Evolutionary conservation across 2,113 vertebrate genomes (phyloP).

Genomic region (Pao palembangensis): DNA sequence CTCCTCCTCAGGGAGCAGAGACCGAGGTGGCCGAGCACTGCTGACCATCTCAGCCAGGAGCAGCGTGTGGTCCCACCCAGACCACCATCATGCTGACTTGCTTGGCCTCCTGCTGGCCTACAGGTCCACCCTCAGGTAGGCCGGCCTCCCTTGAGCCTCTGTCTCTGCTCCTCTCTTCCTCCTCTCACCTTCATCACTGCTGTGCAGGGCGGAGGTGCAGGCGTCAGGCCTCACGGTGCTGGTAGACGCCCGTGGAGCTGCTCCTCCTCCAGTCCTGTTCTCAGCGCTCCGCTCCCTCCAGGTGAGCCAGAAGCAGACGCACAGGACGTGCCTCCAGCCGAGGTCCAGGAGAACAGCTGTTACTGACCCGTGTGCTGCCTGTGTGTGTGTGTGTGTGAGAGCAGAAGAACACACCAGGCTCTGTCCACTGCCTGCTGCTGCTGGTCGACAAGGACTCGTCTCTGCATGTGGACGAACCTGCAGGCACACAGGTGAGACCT

Average conservation of each 20-base stretch:
- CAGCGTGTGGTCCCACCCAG: slow-evolving; percentile 75
- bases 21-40: slow-evolving; percentile 76
- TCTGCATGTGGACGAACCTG: slow-evolving; percentile 72
- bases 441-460: slow-evolving; percentile 76
- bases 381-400: slow-evolving; percentile 13
- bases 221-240: slow-evolving; percentile 79
- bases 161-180: too few species aligned
- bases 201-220: slow-evolving; percentile 75
- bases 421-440: slow-evolving; percentile 79
- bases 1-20: slow-evolving; percentile 78
- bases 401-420: slow-evolving; percentile 72
- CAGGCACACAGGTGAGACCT: slow-evolving; percentile 76
- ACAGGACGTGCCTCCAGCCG: too few species aligned
- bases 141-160: too few species aligned
- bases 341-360: neutral
- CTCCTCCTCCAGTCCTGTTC: slow-evolving; percentile 75
- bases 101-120: slow-evolving; percentile 79
- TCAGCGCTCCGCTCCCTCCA: slow-evolving; percentile 71
- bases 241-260: slow-evolving; percentile 79
- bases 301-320: slow-evolving; percentile 41
- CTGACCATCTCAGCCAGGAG: slow-evolving; percentile 72
- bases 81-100: slow-evolving; percentile 70
- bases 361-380: neutral
- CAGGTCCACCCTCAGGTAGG: slow-evolving; percentile 80
- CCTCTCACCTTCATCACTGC: slow-evolving; percentile 22